Evolutionary conservation across 2,113 vertebrate genomes (phyloP), one percentile per base, ranked within the genome.

Genomic region (Archilochus colubris): DNA sequence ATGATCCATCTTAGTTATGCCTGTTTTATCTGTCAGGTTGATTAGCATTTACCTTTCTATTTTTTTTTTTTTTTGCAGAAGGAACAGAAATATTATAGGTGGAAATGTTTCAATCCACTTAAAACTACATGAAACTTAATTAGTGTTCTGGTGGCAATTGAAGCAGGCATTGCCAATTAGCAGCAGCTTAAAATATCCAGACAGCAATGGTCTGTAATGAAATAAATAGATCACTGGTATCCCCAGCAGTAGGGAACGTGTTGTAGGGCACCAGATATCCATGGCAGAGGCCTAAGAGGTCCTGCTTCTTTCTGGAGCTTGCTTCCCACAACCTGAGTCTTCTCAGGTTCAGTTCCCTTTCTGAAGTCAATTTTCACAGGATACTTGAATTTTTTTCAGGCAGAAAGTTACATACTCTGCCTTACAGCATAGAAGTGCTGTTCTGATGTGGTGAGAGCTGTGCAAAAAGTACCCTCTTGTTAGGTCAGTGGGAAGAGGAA

Each of bases 161-260:
- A 66, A 85, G 57, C 62, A 80, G 84, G 54, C 31, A 69, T 58
- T 74, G 70, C 55, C 77, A 93, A 91, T 92, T 85, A 89, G 16
- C 84, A 88, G 53, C 55, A 77, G 68, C 91, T 93, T 91, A 91
- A 82, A 93, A 89, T 85, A 76, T 22, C 40, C n/a, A 76, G 36
- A 50, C 30, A 82, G 59, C 62, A 82, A 82, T 70, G 55, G 55
- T 76, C 59, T 93, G 31, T 77, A 94, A 91, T 80, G 78, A 91
- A 94, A 80, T 48, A 80, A 94, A 91, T 77, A 95, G 74, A 92
- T 86, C 78, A 57, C 40, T 33, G 24, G 22, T 55, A 63, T 74
- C 44, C 31, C 55, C 48, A 80, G 19, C 25, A 55, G 27, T 10
- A 91, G 50, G 21, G 61, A 73, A 78, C 83, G 31, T 86, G 72